These are phyloP conservation scores for Trichogramma pretiosum DNA, from an alignment of 1,140 invertebrate species.

Conservation along the genomic window DNA sequence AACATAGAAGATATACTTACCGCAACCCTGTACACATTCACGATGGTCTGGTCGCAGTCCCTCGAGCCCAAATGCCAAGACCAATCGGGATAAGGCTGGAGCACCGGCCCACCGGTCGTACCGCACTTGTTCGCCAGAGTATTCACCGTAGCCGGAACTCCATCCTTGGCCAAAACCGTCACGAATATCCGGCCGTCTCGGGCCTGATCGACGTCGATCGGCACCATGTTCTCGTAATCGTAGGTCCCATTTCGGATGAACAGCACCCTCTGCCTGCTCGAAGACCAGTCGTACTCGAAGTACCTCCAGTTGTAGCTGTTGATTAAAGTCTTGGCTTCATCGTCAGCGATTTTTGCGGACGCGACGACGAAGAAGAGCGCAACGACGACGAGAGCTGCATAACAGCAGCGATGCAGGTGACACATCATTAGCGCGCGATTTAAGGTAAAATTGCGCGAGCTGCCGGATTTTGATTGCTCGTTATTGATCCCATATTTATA, in stretches of 20 bases:
- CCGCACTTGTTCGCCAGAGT: constrained; percentile 7
- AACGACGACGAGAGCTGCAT: no score
- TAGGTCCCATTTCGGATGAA: constrained; percentile 15
- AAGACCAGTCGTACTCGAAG: constrained; percentile 11
- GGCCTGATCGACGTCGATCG: constrained; percentile 10
- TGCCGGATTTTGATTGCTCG: no score
- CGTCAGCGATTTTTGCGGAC: no score
- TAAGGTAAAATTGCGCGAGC: no score
- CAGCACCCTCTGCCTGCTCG: background rate
- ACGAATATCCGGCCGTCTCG: constrained; percentile 21
- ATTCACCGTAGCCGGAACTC: constrained; percentile 22
- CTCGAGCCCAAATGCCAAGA: constrained; percentile 18
- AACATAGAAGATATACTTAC: constrained; percentile 4
- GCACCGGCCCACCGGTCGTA: constrained; percentile 11
- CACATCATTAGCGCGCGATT: no score
- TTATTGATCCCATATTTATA: no score
- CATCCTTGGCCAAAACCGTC: constrained; percentile 16
- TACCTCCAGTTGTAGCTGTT: constrained; percentile 11
- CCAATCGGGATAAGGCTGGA: constrained; percentile 27
- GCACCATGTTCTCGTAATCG: constrained; percentile 6
- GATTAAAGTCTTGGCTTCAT: no score
- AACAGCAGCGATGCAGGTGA: no score
- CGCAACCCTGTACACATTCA: constrained; percentile 20
- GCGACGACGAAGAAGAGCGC: no score
- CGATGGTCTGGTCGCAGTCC: constrained; percentile 18